Evolutionary conservation across 2,888 invertebrate species (phyloP), one percentile per base, ranked within the genome.

Genomic region (Ormyrus pomaceus): DNA sequence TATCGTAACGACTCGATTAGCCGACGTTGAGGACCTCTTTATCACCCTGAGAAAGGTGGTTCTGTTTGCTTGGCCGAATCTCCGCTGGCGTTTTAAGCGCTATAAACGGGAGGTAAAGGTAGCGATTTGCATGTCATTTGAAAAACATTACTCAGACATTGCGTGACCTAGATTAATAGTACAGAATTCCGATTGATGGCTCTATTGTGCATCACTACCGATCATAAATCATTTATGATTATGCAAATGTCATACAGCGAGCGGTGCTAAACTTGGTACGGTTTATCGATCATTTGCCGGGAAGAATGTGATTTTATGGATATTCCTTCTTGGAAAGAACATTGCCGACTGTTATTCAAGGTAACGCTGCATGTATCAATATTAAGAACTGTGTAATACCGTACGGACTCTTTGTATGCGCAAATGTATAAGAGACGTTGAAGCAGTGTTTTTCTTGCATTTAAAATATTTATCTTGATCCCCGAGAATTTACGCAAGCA

Each of bases 131-230:
- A 6, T 53, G 34, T 19, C n/a, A 5, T 73, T 65, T 6, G 48
- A 66, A 76, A 68, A 53, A 46, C 64, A 62, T 76, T 68, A 70
- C 56, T 70, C 64, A 77, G 48, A 64, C 66, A 56, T 64, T 7
- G 76, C 45, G 8, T 53, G 65, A 65, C 77, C 77, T 71, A 65
- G 65, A 65, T 71, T 34, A 59, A 48, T 53, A 64, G 9, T 13
- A 65, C 61, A 19, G 19, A 45, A 51, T n/a, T 51, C 19, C 70
- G 59, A 71, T 77, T 71, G 77, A 77, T 77, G 65, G 77, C 69
- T 77, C 77, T 53, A 77, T 77, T 77, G 77, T 77, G 65, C 62
- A 69, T 55, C 51, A 58, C 45, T 11, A 10, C 50, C 53, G 64
- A 50, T 64, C 56, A 51, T 71, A 71, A 71, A 77, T 71, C 64